phyloP scores from a whole-genome alignment of 2,113 vertebrate genomes.

The Albula goreensis region DNA sequence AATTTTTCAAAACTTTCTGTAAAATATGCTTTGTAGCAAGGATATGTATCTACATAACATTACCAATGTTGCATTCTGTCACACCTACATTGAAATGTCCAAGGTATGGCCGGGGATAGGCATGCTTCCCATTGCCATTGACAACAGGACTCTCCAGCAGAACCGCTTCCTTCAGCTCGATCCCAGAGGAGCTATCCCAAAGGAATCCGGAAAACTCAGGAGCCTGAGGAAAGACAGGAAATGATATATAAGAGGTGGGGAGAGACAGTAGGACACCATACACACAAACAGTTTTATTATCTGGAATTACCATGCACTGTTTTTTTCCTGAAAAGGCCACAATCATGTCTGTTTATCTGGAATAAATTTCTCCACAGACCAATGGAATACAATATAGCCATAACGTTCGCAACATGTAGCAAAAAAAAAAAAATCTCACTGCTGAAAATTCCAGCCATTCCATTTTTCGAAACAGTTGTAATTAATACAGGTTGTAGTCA shows the following conservation, averaged over 20 bases:
- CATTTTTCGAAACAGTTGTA: too few species aligned
- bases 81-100: conserved; percentile 81
- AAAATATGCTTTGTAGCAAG: background rate
- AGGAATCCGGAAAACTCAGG: conserved; percentile 83
- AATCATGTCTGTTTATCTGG: background rate
- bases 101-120: conserved; percentile 68
- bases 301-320: background rate
- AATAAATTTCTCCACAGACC: background rate
- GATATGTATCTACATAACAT: background rate
- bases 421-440: too few species aligned
- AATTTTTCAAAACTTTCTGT: background rate
- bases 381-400: too few species aligned
- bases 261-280: background rate
- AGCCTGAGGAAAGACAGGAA: conserved; percentile 63
- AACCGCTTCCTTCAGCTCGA: conserved; percentile 77
- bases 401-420: too few species aligned
- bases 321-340: background rate
- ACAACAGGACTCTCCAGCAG: conserved; percentile 66
- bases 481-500: too few species aligned
- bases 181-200: conserved; percentile 81
- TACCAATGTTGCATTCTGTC: background rate
- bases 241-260: background rate
- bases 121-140: conserved; percentile 77
- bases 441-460: too few species aligned
- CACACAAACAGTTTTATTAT: background rate